Percentiles rank a stretch among this genome's conserved stretches.
Conservation (phyloP, 2,797 vertebrate species). For the Numenius phaeopus region DNA sequence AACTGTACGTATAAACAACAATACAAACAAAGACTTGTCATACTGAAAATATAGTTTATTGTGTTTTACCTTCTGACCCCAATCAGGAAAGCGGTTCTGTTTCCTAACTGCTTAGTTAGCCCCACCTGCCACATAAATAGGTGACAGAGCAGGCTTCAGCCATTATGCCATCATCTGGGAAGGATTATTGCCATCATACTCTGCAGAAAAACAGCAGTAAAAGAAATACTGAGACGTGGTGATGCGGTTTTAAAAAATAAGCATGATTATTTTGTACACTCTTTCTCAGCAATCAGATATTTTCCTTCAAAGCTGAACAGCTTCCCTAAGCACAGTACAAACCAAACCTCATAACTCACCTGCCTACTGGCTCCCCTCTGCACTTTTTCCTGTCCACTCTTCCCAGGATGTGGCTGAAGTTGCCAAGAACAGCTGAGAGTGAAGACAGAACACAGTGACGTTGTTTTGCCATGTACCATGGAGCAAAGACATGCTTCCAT, state of each 20-base stretch:
- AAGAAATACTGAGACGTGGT: background rate
- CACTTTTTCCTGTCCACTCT: background rate
- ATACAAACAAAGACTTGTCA: background rate
- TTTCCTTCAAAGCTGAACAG: slow-evolving; percentile 1
- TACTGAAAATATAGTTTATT: background rate
- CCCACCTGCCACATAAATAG: background rate
- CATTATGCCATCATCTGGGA: background rate
- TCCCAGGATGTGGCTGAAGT: background rate
- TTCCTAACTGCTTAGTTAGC: background rate
- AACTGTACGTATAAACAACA: background rate
- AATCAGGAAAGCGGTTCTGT: background rate
- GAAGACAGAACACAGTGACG: background rate
- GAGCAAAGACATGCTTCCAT: background rate
- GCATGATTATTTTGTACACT: background rate
- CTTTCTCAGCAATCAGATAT: background rate
- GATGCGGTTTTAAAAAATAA: background rate
- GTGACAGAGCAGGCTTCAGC: background rate
- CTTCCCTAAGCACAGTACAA: background rate
- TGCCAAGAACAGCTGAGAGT: slow-evolving; percentile 5
- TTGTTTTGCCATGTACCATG: background rate
- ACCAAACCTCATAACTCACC: background rate
- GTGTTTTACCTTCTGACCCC: background rate
- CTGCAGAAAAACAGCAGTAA: background rate
- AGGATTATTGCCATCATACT: background rate
- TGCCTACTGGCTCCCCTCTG: background rate